Base-by-base conservation (phyloP, 2,888 invertebrate species). In the Eupithecia pulchellata region DNA sequence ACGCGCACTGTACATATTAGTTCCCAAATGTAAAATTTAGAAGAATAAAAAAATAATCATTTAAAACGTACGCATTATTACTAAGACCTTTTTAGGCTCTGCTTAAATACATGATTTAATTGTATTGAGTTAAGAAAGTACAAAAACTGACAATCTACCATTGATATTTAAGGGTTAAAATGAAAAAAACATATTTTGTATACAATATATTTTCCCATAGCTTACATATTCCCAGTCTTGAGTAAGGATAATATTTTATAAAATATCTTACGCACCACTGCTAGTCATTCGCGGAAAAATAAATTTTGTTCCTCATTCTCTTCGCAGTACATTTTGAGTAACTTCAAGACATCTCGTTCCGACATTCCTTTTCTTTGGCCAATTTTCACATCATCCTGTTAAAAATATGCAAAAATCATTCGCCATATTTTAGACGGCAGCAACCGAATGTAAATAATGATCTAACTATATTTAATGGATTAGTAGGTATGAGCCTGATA, bases 291-390 rank as follows among this genome's bases (percentile, higher is more conserved):
- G 11, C 76, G 47, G 57, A 78, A 78, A 34, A 74, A 73, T n/a
- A 67, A 74, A 68, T 75, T 81, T 69, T 69, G 79, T 64, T 65
- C 63, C 64, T 80, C 75, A n/a, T 73, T 70, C 68, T 83, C 81
- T 69, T 87, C 83, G 71, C 93, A 93, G 73, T 93, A 93, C 93
- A 93, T 93, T 85, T 81, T 91, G 64, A 89, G 91, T 29, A 93
- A 74, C 75, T 94, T 94, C 27, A 81, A 30, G 69, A 93, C 81
- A 75, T 94, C 93, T 39, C 86, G 86, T 67, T 89, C 88, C 4
- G 93, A 92, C 80, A 93, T 76, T 61, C 91, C 91, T n/a, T 80
- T 75, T 76, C 93, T 85, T 82, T 92, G 93, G 1, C 93, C 93
- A 62, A 93, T 89, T 32, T 71, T 82, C 14, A 82, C 89, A 75